Percentiles rank a stretch among this genome's conserved stretches.
phyloP scores from a whole-genome alignment of 2,113 vertebrate species.

The Myiagra hebetior region DNA sequence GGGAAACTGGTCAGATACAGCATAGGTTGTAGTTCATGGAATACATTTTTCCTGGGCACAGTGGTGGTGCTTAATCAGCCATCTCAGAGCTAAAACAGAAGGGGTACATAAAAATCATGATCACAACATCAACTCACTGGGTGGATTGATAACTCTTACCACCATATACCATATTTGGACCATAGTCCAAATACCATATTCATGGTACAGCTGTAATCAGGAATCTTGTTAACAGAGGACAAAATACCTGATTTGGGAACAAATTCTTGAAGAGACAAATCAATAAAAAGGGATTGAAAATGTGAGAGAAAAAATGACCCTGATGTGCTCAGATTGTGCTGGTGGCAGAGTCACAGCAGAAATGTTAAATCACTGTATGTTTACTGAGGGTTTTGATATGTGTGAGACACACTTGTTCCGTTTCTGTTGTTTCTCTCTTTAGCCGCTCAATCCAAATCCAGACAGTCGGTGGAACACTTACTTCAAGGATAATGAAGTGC shows the following conservation, averaged over 20 bases:
- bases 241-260: not conserved
- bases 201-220: not conserved
- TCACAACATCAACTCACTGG: too few relatives aligned
- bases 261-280: not conserved
- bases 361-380: not conserved
- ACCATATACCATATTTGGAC: too few relatives aligned
- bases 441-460: constrained; percentile 96
- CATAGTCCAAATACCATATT: not conserved
- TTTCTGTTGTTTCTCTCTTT: not conserved
- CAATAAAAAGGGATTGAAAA: not conserved
- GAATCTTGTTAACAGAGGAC: not conserved
- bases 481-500: constrained; percentile 96
- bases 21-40: not conserved
- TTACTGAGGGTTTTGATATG: not conserved
- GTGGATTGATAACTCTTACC: not conserved
- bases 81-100: not conserved
- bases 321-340: not conserved
- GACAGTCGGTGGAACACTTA: constrained; percentile 97
- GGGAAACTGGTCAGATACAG: not conserved
- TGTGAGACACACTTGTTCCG: not conserved
- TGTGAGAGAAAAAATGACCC: not conserved
- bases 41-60: not conserved
- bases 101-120: not conserved
- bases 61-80: not conserved
- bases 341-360: not conserved